Evolutionary conservation across 2,888 invertebrate genomes (phyloP).

Genomic region (Syrphus vitripennis): DNA sequence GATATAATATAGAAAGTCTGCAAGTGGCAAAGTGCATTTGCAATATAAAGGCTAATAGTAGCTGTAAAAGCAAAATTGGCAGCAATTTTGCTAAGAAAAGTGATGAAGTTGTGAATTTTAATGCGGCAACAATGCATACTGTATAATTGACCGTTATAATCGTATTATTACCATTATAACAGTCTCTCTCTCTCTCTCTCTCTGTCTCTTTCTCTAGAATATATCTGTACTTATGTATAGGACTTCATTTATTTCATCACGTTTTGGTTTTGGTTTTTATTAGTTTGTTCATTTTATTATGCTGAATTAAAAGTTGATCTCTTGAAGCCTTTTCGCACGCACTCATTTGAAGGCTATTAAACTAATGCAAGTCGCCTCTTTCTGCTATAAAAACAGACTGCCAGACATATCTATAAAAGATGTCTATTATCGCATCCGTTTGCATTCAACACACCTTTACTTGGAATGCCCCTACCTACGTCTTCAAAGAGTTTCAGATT

Average conservation of each 20-base stretch:
- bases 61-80: slow-evolving; percentile 19
- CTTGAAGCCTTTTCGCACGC: background rate
- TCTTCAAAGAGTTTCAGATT: background rate
- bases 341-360: too few species aligned
- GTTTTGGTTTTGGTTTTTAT: background rate
- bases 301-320: background rate
- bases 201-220: background rate
- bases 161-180: background rate
- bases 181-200: too few species aligned
- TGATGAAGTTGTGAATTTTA: slow-evolving; percentile 23
- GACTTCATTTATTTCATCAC: background rate
- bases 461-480: too few species aligned
- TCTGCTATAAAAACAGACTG: background rate
- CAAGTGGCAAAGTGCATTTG: slow-evolving; percentile 41
- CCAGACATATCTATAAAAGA: background rate
- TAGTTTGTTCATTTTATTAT: background rate
- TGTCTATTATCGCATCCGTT: background rate
- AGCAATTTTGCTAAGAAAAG: slow-evolving; percentile 21
- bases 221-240: background rate
- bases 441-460: background rate
- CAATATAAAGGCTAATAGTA: slow-evolving; percentile 20
- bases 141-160: slow-evolving; percentile 31
- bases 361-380: too few species aligned
- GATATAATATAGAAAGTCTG: slow-evolving; percentile 11
- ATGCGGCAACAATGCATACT: background rate